Evolutionary conservation across 2,888 invertebrate genomes (phyloP).

Genomic region (Calameuta filiformis): DNA sequence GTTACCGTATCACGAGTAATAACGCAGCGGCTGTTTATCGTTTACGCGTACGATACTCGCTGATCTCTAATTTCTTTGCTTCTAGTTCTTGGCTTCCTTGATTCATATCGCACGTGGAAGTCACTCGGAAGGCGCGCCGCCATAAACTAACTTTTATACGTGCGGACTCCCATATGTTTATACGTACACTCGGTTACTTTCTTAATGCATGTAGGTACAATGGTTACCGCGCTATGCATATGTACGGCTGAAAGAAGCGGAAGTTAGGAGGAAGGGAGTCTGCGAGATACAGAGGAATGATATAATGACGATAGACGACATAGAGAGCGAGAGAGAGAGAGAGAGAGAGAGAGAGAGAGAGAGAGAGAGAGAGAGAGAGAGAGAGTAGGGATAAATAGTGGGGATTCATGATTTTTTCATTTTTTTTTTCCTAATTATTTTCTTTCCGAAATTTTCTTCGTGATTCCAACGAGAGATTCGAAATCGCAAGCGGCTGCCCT

Average conservation of each 20-base stretch:
- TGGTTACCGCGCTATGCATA: neutral
- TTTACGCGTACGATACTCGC: neutral
- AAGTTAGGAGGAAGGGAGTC: neutral
- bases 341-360: too few species aligned
- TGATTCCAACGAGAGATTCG: neutral
- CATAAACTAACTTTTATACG: constrained; percentile 22
- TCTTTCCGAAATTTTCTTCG: neutral
- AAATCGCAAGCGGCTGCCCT: neutral
- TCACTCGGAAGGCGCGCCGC: constrained; percentile 25
- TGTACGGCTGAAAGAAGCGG: neutral
- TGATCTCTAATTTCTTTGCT: constrained; percentile 19
- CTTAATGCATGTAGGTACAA: neutral
- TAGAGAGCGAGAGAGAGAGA: neutral
- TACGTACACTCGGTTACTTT: neutral
- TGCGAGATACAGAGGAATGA: neutral
- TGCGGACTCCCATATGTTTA: constrained; percentile 1
- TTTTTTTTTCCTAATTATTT: neutral
- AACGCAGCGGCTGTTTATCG: neutral
- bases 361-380: too few species aligned
- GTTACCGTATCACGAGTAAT: neutral
- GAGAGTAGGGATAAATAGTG: too few species aligned
- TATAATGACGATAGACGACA: neutral
- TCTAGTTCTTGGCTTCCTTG: constrained; percentile 23
- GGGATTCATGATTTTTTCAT: neutral
- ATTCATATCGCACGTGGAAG: constrained; percentile 28